Percentiles rank a stretch among this genome's conserved stretches.
Evolutionary conservation across 1,140 invertebrate species (phyloP).

Genomic region (Diorhabda carinulata): DNA sequence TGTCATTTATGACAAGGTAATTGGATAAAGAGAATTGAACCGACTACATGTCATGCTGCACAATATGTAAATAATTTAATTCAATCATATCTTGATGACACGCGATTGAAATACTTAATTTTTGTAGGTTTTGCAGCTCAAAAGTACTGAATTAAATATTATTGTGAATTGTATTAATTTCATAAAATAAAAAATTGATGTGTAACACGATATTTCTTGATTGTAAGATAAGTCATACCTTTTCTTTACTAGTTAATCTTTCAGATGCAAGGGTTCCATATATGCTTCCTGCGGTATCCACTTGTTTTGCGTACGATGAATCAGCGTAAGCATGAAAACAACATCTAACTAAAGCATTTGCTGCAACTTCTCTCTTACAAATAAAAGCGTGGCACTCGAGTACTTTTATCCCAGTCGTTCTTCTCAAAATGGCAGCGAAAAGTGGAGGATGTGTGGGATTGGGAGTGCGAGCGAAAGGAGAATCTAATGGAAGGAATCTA

Average conservation of each 20-base stretch:
- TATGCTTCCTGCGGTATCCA: constrained; percentile 59
- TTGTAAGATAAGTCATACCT: constrained; percentile 27
- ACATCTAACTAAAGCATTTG: constrained; percentile 85
- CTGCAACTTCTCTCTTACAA: constrained; percentile 91
- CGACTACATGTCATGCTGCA: too few relatives aligned
- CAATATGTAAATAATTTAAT: too few relatives aligned
- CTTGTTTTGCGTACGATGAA: constrained; percentile 83
- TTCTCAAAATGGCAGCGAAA: constrained; percentile 91
- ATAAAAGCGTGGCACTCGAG: constrained; percentile 99
- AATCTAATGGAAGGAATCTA: constrained; percentile 93
- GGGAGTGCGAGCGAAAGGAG: constrained; percentile 86
- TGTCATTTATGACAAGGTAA: background rate
- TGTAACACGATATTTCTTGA: too few relatives aligned
- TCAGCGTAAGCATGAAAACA: constrained; percentile 95
- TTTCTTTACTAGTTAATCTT: constrained; percentile 44
- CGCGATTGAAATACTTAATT: too few relatives aligned
- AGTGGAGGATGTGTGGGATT: constrained; percentile 87
- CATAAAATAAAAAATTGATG: too few relatives aligned
- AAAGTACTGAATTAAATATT: too few relatives aligned
- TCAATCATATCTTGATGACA: too few relatives aligned
- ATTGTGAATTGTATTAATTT: too few relatives aligned
- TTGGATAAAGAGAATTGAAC: too few relatives aligned
- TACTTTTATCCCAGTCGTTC: constrained; percentile 97
- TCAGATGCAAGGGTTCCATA: constrained; percentile 50
- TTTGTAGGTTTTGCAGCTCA: too few relatives aligned